phyloP scores from a whole-genome alignment of 2,113 vertebrate genomes.

The Callipepla squamata region DNA sequence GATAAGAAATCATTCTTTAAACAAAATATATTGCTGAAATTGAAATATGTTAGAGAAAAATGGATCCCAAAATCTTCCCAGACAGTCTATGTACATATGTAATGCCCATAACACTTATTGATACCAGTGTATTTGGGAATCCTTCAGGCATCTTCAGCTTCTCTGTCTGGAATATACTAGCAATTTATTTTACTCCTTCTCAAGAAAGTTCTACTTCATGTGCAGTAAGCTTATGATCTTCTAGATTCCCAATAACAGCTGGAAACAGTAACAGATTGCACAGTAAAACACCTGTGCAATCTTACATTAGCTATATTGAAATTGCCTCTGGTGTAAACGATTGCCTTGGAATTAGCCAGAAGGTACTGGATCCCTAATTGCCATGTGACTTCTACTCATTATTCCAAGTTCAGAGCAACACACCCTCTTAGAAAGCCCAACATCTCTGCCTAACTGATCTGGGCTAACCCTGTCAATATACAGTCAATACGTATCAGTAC shows the following conservation, averaged over 20 bases:
- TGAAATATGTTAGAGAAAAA: neutral
- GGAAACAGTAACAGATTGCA: too few relatives aligned
- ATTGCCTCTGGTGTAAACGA: neutral
- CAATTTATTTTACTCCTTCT: neutral
- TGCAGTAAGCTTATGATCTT: neutral
- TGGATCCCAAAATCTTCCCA: accelerated
- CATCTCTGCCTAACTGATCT: accelerated
- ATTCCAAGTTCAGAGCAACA: neutral
- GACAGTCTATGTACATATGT: neutral
- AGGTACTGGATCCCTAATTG: neutral
- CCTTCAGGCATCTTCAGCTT: neutral
- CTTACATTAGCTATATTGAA: neutral
- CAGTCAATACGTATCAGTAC: neutral
- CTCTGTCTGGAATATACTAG: neutral
- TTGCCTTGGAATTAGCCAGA: neutral
- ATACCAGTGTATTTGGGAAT: neutral
- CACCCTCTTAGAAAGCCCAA: neutral
- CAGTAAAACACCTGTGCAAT: neutral
- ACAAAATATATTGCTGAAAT: neutral
- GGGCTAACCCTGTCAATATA: neutral
- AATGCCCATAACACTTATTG: neutral
- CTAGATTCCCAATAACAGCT: neutral
- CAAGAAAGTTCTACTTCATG: neutral
- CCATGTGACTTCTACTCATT: neutral
- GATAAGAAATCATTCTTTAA: neutral